These are phyloP conservation scores for Psittacara wagleri DNA, from an alignment of 2,113 vertebrate species.

Conservation along the genomic window DNA sequence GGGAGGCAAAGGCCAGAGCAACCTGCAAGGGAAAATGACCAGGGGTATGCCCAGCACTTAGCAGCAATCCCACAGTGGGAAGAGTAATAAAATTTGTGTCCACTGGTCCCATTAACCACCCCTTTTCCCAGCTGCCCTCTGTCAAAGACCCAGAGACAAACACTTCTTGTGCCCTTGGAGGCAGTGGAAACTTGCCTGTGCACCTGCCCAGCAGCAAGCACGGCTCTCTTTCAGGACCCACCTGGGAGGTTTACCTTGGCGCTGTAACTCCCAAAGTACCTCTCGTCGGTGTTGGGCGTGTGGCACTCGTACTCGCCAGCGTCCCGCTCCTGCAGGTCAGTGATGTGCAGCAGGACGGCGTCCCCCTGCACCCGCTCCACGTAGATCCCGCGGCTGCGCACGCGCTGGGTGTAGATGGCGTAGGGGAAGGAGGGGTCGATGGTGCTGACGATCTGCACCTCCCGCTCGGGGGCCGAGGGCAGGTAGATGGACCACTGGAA, in stretches of 20 bases:
- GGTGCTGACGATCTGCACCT: conserved; percentile 95
- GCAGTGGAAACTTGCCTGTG: not conserved
- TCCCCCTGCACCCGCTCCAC: conserved; percentile 86
- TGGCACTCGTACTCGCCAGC: conserved; percentile 84
- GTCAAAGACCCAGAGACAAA: not conserved
- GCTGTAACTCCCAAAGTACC: conserved; percentile 78
- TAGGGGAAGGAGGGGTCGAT: conserved; percentile 88
- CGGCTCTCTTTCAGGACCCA: conserved; percentile 14
- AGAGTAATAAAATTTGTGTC: not conserved
- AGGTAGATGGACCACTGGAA: conserved; percentile 96
- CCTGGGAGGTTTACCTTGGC: conserved; percentile 75
- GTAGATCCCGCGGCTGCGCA: conserved; percentile 85
- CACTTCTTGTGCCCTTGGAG: fast-evolving
- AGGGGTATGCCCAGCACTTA: not conserved
- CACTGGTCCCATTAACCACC: not conserved
- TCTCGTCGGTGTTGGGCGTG: conserved; percentile 64
- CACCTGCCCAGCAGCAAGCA: not conserved
- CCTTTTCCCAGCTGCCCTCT: not conserved
- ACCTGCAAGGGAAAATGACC: not conserved
- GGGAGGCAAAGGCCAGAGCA: not conserved
- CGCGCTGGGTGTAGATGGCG: conserved; percentile 85
- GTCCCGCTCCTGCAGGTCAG: conserved; percentile 84
- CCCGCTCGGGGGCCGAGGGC: conserved; percentile 78
- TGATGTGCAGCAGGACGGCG: conserved; percentile 85
- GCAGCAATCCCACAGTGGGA: not conserved